phyloP scores from a whole-genome alignment of 2,113 vertebrate genomes.

The Burhinus oedicnemus region DNA sequence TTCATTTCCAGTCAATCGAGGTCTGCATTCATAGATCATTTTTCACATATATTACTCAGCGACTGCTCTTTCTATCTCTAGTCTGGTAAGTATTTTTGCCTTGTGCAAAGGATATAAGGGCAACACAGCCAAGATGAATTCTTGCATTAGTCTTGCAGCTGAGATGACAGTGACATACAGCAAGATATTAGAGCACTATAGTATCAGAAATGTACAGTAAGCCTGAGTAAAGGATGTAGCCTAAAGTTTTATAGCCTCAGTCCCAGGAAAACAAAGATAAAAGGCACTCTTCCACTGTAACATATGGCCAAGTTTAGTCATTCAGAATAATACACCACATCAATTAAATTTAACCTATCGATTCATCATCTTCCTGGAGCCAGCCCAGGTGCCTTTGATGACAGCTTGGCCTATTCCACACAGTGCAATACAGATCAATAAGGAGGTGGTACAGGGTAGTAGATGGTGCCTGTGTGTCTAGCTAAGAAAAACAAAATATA shows the following conservation, averaged over 20 bases:
- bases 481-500: constrained; percentile 5
- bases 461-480: constrained; percentile 57
- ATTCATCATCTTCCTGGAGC: constrained; percentile 30
- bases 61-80: constrained; percentile 1
- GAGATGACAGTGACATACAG: constrained; percentile 18
- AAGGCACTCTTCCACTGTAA: neutral
- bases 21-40: constrained; percentile 47
- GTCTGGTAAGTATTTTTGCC: constrained; percentile 53
- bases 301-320: neutral
- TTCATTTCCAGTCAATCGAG: constrained; percentile 47
- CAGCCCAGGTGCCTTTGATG: neutral
- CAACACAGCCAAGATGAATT: constrained; percentile 29
- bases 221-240: neutral
- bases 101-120: constrained; percentile 27
- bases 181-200: neutral
- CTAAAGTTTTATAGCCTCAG: neutral
- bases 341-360: constrained; percentile 50
- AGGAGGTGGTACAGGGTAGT: neutral
- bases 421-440: constrained; percentile 34
- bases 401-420: constrained; percentile 43
- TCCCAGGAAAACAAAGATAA: constrained; percentile 32
- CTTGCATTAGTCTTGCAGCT: neutral
- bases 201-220: constrained; percentile 5
- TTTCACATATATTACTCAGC: constrained; percentile 32
- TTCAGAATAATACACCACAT: constrained; percentile 11